Evolutionary conservation across 2,113 vertebrate species (phyloP).

Genomic region (Scopus umbretta): DNA sequence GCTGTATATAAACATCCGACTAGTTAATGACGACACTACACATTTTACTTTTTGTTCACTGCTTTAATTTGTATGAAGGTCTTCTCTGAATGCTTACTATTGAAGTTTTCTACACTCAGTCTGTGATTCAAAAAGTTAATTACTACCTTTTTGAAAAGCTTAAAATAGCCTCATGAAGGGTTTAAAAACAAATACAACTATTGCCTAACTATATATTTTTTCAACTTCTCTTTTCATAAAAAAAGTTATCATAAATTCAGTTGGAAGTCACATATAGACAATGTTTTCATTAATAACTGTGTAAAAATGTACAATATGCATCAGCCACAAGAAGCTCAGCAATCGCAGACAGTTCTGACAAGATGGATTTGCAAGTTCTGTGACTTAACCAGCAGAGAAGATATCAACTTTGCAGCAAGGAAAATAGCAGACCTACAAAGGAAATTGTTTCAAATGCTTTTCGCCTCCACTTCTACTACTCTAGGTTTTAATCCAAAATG

Average conservation of each 20-base stretch:
- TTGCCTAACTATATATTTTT: background rate
- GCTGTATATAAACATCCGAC: background rate
- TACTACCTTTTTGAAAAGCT: background rate
- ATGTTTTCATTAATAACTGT: background rate
- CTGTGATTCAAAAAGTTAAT: background rate
- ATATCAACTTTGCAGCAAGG: background rate
- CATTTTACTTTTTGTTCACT: background rate
- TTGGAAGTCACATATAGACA: background rate
- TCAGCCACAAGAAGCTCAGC: background rate
- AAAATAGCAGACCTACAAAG: background rate
- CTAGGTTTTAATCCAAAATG: background rate
- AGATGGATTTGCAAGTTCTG: background rate
- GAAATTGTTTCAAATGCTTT: background rate
- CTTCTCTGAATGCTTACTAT: background rate
- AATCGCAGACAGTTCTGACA: background rate
- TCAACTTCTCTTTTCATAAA: background rate
- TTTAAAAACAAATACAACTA: background rate
- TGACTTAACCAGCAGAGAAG: background rate
- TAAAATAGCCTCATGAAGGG: background rate
- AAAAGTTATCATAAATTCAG: background rate
- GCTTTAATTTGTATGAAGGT: background rate
- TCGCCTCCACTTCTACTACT: background rate
- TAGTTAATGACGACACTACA: background rate
- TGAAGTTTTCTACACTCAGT: background rate
- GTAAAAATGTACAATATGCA: background rate